A percentile compares a stretch with the other conserved stretches of the same genome.
These are phyloP conservation scores for Cephus sareptanus DNA, from an alignment of 2,888 invertebrate species.

Conservation along the genomic window DNA sequence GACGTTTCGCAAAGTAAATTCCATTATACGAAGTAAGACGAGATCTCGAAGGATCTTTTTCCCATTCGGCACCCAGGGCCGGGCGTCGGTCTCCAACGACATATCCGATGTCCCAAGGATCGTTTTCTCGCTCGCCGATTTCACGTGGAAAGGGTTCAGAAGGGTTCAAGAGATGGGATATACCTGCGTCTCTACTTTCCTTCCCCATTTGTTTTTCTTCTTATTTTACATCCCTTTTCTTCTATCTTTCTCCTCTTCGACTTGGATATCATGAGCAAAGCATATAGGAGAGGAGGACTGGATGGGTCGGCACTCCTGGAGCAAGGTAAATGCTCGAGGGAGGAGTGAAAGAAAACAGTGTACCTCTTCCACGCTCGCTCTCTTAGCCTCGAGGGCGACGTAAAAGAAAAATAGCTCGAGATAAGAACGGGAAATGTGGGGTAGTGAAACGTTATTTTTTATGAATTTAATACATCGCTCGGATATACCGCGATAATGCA, in stretches of 20 bases:
- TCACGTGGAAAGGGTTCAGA: neutral
- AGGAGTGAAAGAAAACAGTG: conserved; percentile 14
- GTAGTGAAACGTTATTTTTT: conserved; percentile 19
- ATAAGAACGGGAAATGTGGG: conserved; percentile 17
- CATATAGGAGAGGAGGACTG: neutral
- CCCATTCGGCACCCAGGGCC: neutral
- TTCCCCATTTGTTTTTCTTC: neutral
- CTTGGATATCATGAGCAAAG: neutral
- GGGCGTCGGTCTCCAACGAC: neutral
- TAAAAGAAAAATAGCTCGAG: conserved; percentile 19
- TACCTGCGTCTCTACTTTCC: neutral
- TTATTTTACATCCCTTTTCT: neutral
- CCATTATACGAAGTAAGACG: neutral
- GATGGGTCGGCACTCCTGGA: conserved; percentile 1
- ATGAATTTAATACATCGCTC: conserved; percentile 12
- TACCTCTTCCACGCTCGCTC: conserved; percentile 7
- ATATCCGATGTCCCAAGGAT: neutral
- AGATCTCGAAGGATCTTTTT: neutral
- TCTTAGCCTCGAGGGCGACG: conserved; percentile 16
- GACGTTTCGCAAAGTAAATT: neutral
- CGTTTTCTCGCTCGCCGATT: neutral
- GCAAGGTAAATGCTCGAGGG: conserved; percentile 11
- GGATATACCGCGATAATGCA: conserved; percentile 6
- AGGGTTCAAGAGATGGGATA: neutral
- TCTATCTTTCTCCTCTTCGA: neutral